A percentile compares a stretch with the other conserved stretches of the same genome.
phyloP scores from a whole-genome alignment of 2,797 vertebrate species.

The Oreonectes daqikongensis region DNA sequence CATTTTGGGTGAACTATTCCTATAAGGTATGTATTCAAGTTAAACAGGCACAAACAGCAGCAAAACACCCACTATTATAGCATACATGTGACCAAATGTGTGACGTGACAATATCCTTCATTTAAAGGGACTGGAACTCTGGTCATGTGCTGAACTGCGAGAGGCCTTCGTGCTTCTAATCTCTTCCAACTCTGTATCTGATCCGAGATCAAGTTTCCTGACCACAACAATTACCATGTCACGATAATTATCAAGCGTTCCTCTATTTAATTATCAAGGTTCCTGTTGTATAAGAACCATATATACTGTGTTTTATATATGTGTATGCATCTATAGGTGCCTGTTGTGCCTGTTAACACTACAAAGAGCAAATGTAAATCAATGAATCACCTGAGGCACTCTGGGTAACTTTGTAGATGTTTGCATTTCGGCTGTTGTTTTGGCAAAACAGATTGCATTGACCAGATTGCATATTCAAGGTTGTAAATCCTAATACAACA shows the following conservation, averaged over 20 bases:
- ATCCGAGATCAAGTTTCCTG: constrained; percentile 22
- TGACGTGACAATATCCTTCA: constrained; percentile 22
- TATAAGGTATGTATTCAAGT: no score
- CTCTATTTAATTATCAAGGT: no score
- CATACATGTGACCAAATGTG: neutral
- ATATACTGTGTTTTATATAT: neutral
- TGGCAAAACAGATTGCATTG: constrained; percentile 39
- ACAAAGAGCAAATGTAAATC: constrained; percentile 23
- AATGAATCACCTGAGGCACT: constrained; percentile 26
- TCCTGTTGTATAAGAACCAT: neutral
- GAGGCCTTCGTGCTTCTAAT: constrained; percentile 18
- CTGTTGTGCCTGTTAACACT: no score
- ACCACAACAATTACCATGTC: constrained; percentile 23
- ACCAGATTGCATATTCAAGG: constrained; percentile 29
- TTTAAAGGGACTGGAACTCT: constrained; percentile 14
- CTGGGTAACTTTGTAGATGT: constrained; percentile 16
- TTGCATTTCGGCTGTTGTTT: constrained; percentile 24
- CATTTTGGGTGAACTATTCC: no score
- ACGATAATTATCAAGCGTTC: no score
- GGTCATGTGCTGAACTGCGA: neutral
- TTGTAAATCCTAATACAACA: neutral
- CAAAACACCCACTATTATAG: neutral
- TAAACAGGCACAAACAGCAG: constrained; percentile 28
- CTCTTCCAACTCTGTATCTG: constrained; percentile 10
- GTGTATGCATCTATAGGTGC: constrained; percentile 8